Evolutionary conservation across 2,113 vertebrate genomes (phyloP), one percentile per base, ranked within the genome.

Genomic region (Vidua macroura): DNA sequence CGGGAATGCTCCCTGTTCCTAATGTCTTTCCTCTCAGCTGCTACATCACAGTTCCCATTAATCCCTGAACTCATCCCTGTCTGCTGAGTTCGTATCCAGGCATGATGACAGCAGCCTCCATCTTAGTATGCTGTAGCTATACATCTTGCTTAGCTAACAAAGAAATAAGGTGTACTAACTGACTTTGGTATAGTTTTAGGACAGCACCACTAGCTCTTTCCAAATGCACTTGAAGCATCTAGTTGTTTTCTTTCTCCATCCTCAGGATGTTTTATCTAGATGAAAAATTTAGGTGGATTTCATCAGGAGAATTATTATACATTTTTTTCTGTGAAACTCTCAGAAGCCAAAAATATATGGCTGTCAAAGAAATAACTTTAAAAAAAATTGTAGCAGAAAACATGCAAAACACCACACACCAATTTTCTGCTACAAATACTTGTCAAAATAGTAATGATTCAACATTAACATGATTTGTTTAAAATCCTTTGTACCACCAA

Each of bases 81-180:
- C 93, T 66, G n/a, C 64, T 5, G 1, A 79, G 28, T 19, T 82
- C 10, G 10, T 46, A 76, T 37, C n/a, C 39, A 85, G 67, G n/a
- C 67, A 35, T 21, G 21, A 49, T 46, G 51, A 93, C 83, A 94
- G 83, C 83, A 92, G 43, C 75, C 79, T 96, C 90, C 93, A 86
- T 92, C 55, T 96, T 77, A 31, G 17, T 9, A 28, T 56, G 49
- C 74, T 82, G 53, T 19, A 72, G 44, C 69, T 72, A 80, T 35
- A 43, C 20, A 66, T 74, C 59, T 68, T 59, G 24, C 44, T 70
- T 39, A 89, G 56, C 64, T 74, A 72, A 69, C 46, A 33, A 78
- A 76, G n/a, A 85, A 85, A 83, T 15, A 44, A 82, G 28, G 11
- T 23, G 35, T 88, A 88, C 75, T 93, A 55, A 13, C 6, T 52